These are phyloP conservation scores for Corythaixoides concolor DNA, from an alignment of 2,113 vertebrate species.

Conservation along the genomic window DNA sequence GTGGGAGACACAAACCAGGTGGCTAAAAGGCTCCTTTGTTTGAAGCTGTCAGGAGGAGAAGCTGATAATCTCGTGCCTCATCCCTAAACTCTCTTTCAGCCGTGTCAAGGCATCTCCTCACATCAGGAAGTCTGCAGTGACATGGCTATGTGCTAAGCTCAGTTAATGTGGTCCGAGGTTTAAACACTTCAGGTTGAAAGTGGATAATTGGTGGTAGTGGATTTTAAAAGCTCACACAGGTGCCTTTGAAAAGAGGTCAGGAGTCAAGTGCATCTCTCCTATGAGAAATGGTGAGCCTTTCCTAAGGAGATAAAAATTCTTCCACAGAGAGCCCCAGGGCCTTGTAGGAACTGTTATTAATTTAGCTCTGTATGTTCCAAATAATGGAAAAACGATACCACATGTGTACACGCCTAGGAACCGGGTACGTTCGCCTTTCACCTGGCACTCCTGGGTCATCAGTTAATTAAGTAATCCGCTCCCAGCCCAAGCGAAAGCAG, in stretches of 20 bases:
- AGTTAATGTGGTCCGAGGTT: slow-evolving; percentile 81
- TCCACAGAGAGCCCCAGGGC: slow-evolving; percentile 77
- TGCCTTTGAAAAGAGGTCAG: slow-evolving; percentile 93
- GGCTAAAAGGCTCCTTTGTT: slow-evolving; percentile 92
- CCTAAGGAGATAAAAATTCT: slow-evolving; percentile 83
- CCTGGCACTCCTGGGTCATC: slow-evolving; percentile 64
- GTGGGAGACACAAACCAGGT: slow-evolving; percentile 90
- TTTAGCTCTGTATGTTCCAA: slow-evolving; percentile 83
- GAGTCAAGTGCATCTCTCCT: slow-evolving; percentile 91
- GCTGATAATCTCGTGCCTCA: slow-evolving; percentile 86
- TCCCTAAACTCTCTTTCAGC: slow-evolving; percentile 83
- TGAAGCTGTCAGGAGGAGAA: slow-evolving; percentile 89
- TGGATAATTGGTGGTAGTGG: slow-evolving; percentile 93
- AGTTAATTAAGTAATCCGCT: slow-evolving; percentile 63
- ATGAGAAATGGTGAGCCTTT: slow-evolving; percentile 80
- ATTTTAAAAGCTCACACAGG: slow-evolving; percentile 89
- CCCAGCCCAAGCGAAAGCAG: slow-evolving; percentile 37
- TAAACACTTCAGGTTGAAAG: slow-evolving; percentile 90
- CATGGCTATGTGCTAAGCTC: slow-evolving; percentile 83
- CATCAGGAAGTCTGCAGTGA: slow-evolving; percentile 85
- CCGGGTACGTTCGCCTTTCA: slow-evolving; percentile 69
- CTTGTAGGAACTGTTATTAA: slow-evolving; percentile 85
- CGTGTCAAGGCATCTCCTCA: slow-evolving; percentile 81
- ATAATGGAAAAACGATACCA: slow-evolving; percentile 81
- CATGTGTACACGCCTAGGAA: slow-evolving; percentile 75